These are phyloP conservation scores for Halotydeus destructor DNA, from an alignment of 1,140 invertebrate species.

Conservation along the genomic window DNA sequence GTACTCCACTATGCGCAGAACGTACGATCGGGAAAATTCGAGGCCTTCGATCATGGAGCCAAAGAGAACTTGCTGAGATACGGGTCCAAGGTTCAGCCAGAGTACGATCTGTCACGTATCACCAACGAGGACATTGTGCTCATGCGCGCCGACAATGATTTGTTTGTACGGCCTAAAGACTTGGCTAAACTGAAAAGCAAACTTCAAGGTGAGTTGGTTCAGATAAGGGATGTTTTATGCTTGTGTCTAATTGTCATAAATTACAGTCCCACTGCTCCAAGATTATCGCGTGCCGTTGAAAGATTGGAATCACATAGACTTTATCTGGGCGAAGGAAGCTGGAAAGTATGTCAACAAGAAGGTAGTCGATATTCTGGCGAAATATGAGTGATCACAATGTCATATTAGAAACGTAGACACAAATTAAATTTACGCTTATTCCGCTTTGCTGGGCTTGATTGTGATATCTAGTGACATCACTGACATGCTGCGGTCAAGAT, in stretches of 20 bases:
- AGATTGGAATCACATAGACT: conserved; percentile 18
- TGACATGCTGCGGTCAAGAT: no score
- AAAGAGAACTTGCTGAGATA: conserved; percentile 4
- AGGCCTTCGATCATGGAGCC: conserved; percentile 1
- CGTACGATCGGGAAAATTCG: background rate
- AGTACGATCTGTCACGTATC: conserved; percentile 9
- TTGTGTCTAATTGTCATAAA: background rate
- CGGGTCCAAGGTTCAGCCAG: conserved; percentile 2
- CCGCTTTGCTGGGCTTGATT: no score
- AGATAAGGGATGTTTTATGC: background rate
- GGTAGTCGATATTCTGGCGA: conserved; percentile 1
- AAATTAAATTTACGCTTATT: no score
- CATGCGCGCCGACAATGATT: conserved; percentile 4
- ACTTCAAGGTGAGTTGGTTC: conserved; percentile 9
- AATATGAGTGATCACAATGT: no score
- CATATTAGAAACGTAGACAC: no score
- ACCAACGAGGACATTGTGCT: background rate
- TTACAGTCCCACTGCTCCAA: conserved; percentile 6
- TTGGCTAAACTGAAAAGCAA: background rate
- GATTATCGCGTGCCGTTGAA: conserved; percentile 1
- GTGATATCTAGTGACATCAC: no score
- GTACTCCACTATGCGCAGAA: conserved; percentile 35
- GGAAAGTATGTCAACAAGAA: conserved; percentile 14
- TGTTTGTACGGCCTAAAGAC: conserved; percentile 3
- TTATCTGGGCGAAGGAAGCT: conserved; percentile 16